These are phyloP conservation scores for Anoplius nigerrimus DNA, from an alignment of 2,888 invertebrate species.

Conservation along the genomic window DNA sequence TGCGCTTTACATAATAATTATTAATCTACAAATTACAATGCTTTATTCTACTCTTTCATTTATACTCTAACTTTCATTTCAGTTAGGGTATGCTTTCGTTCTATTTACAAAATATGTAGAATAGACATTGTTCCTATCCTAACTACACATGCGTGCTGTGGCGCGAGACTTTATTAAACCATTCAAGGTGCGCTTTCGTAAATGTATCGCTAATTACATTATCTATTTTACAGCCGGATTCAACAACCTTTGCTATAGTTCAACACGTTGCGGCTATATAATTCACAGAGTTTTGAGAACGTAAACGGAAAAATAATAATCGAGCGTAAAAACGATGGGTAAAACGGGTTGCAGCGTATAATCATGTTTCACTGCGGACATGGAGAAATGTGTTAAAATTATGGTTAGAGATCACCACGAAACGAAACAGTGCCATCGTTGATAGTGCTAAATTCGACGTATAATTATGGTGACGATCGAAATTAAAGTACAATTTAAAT, in stretches of 20 bases:
- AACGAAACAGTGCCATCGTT: background rate
- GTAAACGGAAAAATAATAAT: conserved; percentile 37
- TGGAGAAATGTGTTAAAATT: background rate
- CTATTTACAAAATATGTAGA: conserved; percentile 72
- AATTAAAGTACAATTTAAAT: conserved; percentile 19
- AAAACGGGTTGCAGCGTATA: background rate
- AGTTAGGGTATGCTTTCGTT: conserved; percentile 53
- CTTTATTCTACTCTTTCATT: conserved; percentile 56
- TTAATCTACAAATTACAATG: conserved; percentile 62
- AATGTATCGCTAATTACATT: conserved; percentile 64
- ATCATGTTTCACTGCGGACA: background rate
- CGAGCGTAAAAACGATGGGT: background rate
- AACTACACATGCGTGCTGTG: conserved; percentile 70
- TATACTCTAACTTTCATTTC: conserved; percentile 49
- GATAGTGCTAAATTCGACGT: background rate
- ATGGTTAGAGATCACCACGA: background rate
- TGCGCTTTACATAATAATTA: conserved; percentile 50
- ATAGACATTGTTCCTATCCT: conserved; percentile 69
- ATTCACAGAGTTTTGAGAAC: conserved; percentile 35
- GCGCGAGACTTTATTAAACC: conserved; percentile 62
- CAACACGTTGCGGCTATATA: conserved; percentile 55
- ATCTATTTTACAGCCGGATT: conserved; percentile 73
- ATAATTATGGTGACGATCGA: background rate
- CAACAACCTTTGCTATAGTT: conserved; percentile 71
- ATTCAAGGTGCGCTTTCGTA: conserved; percentile 63